These are phyloP conservation scores for Thymelicus sylvestris DNA, from an alignment of 2,888 invertebrate species.

Conservation along the genomic window DNA sequence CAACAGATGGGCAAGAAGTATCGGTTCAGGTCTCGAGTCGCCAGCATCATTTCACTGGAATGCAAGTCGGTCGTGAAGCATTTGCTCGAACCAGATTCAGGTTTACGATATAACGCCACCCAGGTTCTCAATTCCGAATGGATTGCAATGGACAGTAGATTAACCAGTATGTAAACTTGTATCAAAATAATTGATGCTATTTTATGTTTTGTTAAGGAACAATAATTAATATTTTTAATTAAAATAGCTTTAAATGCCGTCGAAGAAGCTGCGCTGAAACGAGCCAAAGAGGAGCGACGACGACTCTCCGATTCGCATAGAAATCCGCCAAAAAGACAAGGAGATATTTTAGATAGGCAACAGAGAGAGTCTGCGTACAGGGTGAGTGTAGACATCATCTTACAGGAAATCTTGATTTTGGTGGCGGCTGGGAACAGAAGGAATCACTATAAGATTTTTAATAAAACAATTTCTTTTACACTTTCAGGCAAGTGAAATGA, in stretches of 20 bases:
- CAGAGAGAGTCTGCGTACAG: constrained; percentile 54
- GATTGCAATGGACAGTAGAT: constrained; percentile 88
- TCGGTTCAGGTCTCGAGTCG: constrained; percentile 86
- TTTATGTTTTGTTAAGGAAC: neutral
- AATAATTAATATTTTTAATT: constrained; percentile 1
- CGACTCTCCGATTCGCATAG: constrained; percentile 58
- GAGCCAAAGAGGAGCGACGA: constrained; percentile 83
- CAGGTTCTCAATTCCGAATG: constrained; percentile 86
- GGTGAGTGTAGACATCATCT: constrained; percentile 34
- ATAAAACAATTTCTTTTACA: neutral
- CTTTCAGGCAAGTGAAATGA: constrained; percentile 77
- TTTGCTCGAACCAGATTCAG: constrained; percentile 89
- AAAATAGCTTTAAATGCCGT: constrained; percentile 78
- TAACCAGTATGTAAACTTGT: constrained; percentile 69
- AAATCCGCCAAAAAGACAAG: constrained; percentile 60
- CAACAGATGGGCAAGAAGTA: constrained; percentile 86
- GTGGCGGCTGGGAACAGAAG: too few relatives aligned
- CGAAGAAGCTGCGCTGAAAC: constrained; percentile 85
- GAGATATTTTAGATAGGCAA: constrained; percentile 67
- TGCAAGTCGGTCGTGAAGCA: constrained; percentile 86
- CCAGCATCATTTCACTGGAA: constrained; percentile 81
- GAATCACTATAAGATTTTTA: too few relatives aligned
- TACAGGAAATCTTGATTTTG: neutral
- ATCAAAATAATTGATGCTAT: too few relatives aligned
- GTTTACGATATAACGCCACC: constrained; percentile 82